Evolutionary conservation across 2,797 vertebrate genomes (phyloP).

Genomic region (Sciurus vulgaris): DNA sequence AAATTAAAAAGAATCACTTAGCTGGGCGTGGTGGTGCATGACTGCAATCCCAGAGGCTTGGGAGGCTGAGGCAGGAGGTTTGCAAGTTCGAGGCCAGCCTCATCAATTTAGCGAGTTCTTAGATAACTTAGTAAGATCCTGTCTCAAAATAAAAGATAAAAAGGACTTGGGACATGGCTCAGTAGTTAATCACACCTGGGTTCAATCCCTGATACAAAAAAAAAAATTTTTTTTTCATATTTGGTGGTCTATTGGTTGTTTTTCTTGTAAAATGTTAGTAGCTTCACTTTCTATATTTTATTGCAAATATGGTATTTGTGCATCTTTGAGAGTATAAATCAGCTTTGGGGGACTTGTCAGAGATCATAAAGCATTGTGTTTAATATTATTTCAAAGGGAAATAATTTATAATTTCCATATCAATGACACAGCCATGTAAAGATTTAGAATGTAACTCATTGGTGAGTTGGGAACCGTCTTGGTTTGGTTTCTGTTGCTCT

Average conservation of each 20-base stretch:
- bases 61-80: too few species aligned
- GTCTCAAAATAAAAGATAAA: too few species aligned
- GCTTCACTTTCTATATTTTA: constrained; percentile 18
- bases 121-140: too few species aligned
- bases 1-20: neutral
- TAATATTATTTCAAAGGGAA: constrained; percentile 18
- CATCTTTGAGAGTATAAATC: constrained; percentile 18
- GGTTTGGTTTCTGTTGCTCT: neutral
- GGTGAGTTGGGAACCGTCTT: neutral
- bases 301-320: constrained; percentile 33
- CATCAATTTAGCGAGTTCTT: too few species aligned
- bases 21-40: too few species aligned
- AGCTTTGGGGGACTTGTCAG: neutral
- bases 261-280: neutral
- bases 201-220: too few species aligned
- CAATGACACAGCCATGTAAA: neutral
- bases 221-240: neutral
- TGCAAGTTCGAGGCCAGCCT: too few species aligned
- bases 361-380: constrained; percentile 33
- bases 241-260: constrained; percentile 41
- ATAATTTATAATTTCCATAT: constrained; percentile 51
- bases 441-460: neutral
- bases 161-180: too few species aligned
- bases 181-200: too few species aligned
- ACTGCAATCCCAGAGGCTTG: too few species aligned